Evolutionary conservation across 1,140 invertebrate species (phyloP).

Genomic region (Cotesia chilonis): DNA sequence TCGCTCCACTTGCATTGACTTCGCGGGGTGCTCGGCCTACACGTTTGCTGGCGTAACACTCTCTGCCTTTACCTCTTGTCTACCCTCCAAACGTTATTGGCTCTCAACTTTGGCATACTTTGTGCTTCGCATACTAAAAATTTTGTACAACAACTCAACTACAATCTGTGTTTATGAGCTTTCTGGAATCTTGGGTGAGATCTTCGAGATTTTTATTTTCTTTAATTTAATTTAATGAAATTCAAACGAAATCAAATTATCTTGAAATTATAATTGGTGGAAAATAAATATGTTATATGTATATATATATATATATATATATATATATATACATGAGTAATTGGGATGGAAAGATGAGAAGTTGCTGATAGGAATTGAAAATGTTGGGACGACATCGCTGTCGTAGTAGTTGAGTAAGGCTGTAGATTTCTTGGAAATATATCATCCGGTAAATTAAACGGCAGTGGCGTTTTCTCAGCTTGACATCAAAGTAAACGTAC

Average conservation of each 20-base stretch:
- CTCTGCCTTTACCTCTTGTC: background rate
- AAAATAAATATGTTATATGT: background rate
- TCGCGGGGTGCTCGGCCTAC: conserved; percentile 18
- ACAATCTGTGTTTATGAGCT: too few relatives aligned
- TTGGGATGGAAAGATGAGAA: conserved; percentile 36
- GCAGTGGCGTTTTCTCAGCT: conserved; percentile 50
- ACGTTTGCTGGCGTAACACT: background rate
- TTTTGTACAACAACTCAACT: background rate
- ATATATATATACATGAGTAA: conserved; percentile 16
- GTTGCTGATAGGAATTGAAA: conserved; percentile 39
- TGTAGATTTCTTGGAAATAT: conserved; percentile 51
- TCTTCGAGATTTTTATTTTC: too few relatives aligned
- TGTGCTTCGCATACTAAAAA: conserved; percentile 49
- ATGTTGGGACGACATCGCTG: conserved; percentile 21
- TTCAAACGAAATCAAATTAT: too few relatives aligned
- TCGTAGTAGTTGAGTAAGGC: conserved; percentile 30
- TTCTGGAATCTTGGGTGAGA: too few relatives aligned
- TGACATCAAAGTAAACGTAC: conserved; percentile 50
- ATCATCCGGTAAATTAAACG: conserved; percentile 56
- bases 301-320: conserved; percentile 7
- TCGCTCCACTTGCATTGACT: conserved; percentile 53
- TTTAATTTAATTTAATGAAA: too few relatives aligned
- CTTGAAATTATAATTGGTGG: too few relatives aligned
- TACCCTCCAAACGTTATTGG: conserved; percentile 13
- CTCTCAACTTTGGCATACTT: conserved; percentile 61